A percentile compares a stretch with the other conserved stretches of the same genome.
Evolutionary conservation across 2,113 vertebrate genomes (phyloP).

Genomic region (Piaya cayana): DNA sequence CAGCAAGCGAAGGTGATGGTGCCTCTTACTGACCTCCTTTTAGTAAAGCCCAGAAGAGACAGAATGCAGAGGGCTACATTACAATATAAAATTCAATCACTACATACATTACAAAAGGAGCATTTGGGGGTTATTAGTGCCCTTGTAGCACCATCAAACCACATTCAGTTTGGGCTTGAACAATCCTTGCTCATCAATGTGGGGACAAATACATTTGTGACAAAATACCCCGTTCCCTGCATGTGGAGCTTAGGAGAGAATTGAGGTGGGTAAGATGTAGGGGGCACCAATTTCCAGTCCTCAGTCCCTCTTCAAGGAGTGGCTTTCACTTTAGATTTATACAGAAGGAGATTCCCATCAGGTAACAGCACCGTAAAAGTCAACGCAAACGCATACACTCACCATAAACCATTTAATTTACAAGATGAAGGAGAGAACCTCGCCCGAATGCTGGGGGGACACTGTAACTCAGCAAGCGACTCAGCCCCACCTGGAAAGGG

Average conservation of each 20-base stretch:
- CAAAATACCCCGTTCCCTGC: not conserved
- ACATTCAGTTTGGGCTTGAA: not conserved
- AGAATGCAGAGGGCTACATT: not conserved
- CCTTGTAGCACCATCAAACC: not conserved
- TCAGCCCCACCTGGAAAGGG: rapidly evolving
- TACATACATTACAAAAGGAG: constrained; percentile 22
- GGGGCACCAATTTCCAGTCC: not conserved
- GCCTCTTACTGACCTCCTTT: not conserved
- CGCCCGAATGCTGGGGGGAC: not conserved
- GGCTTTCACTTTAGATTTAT: not conserved
- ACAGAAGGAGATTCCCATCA: not conserved
- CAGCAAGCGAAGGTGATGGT: not conserved
- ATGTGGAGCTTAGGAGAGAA: not conserved
- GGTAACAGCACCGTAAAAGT: not conserved
- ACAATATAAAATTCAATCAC: too few relatives aligned
- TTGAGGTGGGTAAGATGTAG: rapidly evolving
- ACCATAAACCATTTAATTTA: not conserved
- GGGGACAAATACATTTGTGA: not conserved
- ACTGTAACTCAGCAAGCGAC: not conserved
- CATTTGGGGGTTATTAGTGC: not conserved
- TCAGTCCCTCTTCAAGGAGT: not conserved
- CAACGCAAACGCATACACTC: rapidly evolving
- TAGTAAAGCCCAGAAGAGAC: not conserved
- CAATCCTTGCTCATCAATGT: not conserved
- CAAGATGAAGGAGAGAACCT: not conserved